phyloP scores from a whole-genome alignment of 2,113 vertebrate genomes.

The Asarcornis scutulata region DNA sequence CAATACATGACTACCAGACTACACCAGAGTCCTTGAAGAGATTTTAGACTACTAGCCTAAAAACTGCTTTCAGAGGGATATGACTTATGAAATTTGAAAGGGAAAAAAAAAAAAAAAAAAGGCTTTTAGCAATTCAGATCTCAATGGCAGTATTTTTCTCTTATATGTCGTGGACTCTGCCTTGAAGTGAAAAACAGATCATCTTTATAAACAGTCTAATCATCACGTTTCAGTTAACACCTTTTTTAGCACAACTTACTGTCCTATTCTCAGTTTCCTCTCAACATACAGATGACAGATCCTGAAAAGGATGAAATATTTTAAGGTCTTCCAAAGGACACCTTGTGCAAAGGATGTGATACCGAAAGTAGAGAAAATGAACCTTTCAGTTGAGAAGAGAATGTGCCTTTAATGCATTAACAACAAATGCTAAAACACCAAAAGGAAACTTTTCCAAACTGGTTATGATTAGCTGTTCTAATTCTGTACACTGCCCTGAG shows the following conservation, averaged over 20 bases:
- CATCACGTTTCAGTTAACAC: not conserved
- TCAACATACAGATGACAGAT: not conserved
- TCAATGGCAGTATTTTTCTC: not conserved
- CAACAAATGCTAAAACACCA: conserved; percentile 20
- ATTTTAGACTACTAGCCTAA: not conserved
- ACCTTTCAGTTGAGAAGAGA: not conserved
- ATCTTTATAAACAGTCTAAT: not conserved
- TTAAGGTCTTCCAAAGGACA: not conserved
- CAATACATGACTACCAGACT: not conserved
- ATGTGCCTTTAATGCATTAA: not conserved
- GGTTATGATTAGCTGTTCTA: conserved; percentile 8
- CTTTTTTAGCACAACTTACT: not conserved
- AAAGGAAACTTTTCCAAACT: conserved; percentile 2
- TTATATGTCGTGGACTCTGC: not conserved
- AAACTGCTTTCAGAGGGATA: not conserved
- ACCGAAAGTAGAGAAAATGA: not conserved
- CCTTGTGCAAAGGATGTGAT: not conserved
- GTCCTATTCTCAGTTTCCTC: not conserved
- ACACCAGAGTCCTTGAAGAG: not conserved
- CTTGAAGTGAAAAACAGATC: not conserved
- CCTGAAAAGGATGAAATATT: not conserved
- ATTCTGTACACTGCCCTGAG: not conserved
- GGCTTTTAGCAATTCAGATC: not conserved
- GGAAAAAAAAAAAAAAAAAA: not conserved
- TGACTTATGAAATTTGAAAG: not conserved